A percentile compares a stretch with the other conserved stretches of the same genome.
Conservation (phyloP, 1,140 invertebrate species). For the Meloidogyne exigua region DNA sequence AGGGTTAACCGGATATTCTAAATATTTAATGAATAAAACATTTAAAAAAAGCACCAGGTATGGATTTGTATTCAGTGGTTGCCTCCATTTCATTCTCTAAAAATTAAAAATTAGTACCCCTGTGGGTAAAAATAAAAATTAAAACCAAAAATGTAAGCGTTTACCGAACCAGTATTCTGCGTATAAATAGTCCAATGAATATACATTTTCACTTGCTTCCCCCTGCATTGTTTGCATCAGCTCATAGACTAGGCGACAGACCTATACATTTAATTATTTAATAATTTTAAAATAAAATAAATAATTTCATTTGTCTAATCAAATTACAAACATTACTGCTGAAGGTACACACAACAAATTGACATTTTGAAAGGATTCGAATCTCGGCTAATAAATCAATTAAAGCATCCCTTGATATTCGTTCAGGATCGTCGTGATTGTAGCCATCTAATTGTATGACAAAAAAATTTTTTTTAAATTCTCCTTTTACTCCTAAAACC, state of each 20-base stretch:
- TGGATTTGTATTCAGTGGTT: neutral
- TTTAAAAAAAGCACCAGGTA: neutral
- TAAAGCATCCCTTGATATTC: conserved; percentile 39
- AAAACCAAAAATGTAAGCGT: too few species aligned
- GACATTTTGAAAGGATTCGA: conserved; percentile 16
- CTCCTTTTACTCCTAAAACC: too few species aligned
- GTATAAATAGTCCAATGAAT: conserved; percentile 63
- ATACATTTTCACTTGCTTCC: conserved; percentile 56
- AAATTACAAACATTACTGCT: conserved; percentile 66
- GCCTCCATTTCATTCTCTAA: neutral
- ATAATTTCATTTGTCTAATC: neutral
- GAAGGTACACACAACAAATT: conserved; percentile 69
- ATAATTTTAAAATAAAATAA: neutral
- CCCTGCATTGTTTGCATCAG: conserved; percentile 54
- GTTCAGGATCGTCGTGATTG: too few species aligned
- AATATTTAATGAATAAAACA: neutral
- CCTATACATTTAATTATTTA: conserved; percentile 36
- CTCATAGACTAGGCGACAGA: conserved; percentile 62
- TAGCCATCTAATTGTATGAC: too few species aligned
- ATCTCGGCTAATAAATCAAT: conserved; percentile 59
- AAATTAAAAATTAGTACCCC: neutral
- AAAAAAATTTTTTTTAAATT: too few species aligned
- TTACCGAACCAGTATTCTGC: conserved; percentile 25
- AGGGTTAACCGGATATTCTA: neutral
- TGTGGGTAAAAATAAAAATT: too few species aligned